Conservation (phyloP, 2,113 vertebrate species). For the Rhodinocichla rosea region DNA sequence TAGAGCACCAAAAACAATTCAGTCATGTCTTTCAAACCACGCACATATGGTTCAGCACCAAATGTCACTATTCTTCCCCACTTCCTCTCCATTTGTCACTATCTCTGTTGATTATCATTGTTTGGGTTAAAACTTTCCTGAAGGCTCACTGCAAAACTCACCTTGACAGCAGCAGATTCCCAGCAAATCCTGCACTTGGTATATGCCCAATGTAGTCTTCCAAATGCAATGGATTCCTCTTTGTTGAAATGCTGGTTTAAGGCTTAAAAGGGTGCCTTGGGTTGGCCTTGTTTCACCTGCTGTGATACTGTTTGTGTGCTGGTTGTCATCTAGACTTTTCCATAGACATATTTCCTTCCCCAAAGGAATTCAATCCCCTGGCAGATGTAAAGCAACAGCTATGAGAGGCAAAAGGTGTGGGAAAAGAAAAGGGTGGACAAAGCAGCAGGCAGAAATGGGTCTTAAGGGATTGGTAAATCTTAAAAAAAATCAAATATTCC, state of each 20-base stretch:
- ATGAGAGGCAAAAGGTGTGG: neutral
- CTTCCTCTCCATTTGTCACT: constrained; percentile 68
- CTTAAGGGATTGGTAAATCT: neutral
- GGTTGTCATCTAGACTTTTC: neutral
- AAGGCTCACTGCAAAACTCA: constrained; percentile 14
- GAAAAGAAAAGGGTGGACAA: neutral
- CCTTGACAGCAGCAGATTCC: neutral
- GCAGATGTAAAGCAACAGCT: neutral
- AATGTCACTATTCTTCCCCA: constrained; percentile 79
- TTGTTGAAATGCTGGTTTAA: neutral
- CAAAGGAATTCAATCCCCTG: neutral
- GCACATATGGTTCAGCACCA: constrained; percentile 85
- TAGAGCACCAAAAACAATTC: constrained; percentile 85
- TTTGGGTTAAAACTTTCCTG: constrained; percentile 67
- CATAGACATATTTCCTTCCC: neutral
- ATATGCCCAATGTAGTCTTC: neutral
- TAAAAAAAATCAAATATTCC: neutral
- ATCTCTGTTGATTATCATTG: constrained; percentile 62
- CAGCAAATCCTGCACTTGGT: neutral
- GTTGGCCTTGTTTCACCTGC: neutral
- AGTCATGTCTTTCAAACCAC: constrained; percentile 86
- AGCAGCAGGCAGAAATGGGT: neutral
- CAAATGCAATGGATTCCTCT: neutral
- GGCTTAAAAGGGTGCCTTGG: neutral
- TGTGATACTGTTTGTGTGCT: neutral